Conservation (phyloP, 2,888 invertebrate species). For the Drosophila anomalata region DNA sequence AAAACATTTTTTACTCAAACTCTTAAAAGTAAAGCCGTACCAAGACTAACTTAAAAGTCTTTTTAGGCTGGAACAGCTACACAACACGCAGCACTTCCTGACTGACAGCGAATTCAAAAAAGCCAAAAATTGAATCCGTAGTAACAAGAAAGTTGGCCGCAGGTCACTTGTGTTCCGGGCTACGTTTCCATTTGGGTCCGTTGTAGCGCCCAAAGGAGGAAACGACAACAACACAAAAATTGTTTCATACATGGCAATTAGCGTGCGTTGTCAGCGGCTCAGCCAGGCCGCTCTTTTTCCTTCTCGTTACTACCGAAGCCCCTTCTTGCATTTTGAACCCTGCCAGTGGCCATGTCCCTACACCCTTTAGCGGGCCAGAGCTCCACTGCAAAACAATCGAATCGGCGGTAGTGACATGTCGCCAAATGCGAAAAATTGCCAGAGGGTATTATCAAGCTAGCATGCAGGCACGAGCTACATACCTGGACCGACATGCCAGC, state of each 20-base stretch:
- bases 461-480: slow-evolving; percentile 7
- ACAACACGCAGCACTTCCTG: background rate
- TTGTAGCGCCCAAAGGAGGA: slow-evolving; percentile 45
- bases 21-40: background rate
- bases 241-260: slow-evolving; percentile 63
- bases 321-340: background rate
- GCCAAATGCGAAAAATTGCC: slow-evolving; percentile 66
- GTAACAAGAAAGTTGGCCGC: slow-evolving; percentile 37
- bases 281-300: background rate
- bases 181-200: slow-evolving; percentile 30
- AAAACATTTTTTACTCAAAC: too few relatives aligned
- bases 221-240: slow-evolving; percentile 44
- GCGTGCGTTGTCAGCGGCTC: slow-evolving; percentile 44
- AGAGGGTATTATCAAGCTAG: slow-evolving; percentile 48
- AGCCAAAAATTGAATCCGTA: slow-evolving; percentile 41
- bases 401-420: slow-evolving; percentile 54
- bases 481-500: background rate
- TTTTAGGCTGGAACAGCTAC: background rate
- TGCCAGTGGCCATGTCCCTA: background rate
- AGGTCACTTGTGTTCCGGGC: slow-evolving; percentile 34
- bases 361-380: background rate
- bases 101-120: background rate
- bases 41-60: background rate
- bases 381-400: slow-evolving; percentile 41
- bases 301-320: background rate